Evolutionary conservation across 2,797 vertebrate species (phyloP).

Genomic region (Kryptolebias ocellatus): DNA sequence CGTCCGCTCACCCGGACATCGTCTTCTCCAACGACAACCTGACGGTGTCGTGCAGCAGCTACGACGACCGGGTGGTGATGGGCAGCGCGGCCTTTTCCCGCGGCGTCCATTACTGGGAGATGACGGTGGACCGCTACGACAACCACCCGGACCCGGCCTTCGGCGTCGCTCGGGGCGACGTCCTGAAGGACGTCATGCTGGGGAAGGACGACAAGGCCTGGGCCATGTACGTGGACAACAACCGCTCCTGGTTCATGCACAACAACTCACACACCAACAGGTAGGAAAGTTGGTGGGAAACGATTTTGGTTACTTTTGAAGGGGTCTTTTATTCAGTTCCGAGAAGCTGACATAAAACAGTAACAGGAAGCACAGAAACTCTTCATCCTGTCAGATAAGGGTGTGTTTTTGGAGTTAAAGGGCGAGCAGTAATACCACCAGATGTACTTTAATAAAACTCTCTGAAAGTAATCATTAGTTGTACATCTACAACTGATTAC

Average conservation of each 20-base stretch:
- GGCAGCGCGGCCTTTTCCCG: slow-evolving; percentile 94
- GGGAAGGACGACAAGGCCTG: slow-evolving; percentile 98
- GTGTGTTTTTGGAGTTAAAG: no score
- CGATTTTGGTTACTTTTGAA: not conserved
- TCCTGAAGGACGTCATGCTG: slow-evolving; percentile 96
- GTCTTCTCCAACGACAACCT: slow-evolving; percentile 98
- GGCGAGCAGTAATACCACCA: no score
- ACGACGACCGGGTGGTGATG: slow-evolving; percentile 95
- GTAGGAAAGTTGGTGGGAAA: slow-evolving; percentile 70
- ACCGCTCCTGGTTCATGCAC: slow-evolving; percentile 99
- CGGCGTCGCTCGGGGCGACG: slow-evolving; percentile 91
- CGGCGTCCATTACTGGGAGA: slow-evolving; percentile 97
- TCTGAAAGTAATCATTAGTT: no score
- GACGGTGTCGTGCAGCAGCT: slow-evolving; percentile 97
- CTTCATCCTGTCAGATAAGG: no score
- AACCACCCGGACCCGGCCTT: slow-evolving; percentile 98
- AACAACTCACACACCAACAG: slow-evolving; percentile 99
- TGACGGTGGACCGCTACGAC: slow-evolving; percentile 95
- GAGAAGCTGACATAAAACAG: no score
- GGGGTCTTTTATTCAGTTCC: not conserved
- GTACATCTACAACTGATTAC: no score
- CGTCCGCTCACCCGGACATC: slow-evolving; percentile 94
- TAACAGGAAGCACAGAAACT: no score
- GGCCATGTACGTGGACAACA: slow-evolving; percentile 99
- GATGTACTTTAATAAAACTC: no score